Evolutionary conservation across 92 coral and sea anemone genomes (phyloP).

Genomic region (Epizoanthus rinbou): DNA sequence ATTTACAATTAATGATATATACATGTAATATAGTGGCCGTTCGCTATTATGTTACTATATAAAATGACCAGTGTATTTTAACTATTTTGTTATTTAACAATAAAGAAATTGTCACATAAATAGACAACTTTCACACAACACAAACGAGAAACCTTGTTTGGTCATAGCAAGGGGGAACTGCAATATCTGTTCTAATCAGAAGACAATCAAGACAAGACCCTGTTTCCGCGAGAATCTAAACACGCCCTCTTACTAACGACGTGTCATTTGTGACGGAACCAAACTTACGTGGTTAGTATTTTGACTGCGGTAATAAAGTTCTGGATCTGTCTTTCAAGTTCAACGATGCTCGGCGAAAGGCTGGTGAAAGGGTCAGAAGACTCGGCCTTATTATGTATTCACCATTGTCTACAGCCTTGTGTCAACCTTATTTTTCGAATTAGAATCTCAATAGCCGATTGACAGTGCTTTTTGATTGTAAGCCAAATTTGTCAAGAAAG

Average conservation of each 20-base stretch:
- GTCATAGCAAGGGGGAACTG: neutral
- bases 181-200: neutral
- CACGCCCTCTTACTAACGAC: neutral
- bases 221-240: neutral
- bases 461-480: neutral
- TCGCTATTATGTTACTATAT: neutral
- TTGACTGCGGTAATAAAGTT: neutral
- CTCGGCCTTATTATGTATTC: too few relatives aligned
- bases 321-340: neutral
- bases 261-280: conserved; percentile 2
- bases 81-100: neutral
- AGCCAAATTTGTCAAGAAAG: conserved; percentile 17
- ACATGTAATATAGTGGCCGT: neutral
- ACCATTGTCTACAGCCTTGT: neutral
- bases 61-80: neutral
- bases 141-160: conserved; percentile 11
- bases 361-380: neutral
- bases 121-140: neutral
- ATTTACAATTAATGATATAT: too few relatives aligned
- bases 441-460: conserved; percentile 1
- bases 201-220: neutral
- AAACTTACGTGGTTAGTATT: neutral
- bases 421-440: neutral
- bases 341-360: neutral
- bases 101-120: neutral